These are phyloP conservation scores for Cephalopholis sonnerati DNA, from an alignment of 2,113 vertebrate genomes.

Conservation along the genomic window DNA sequence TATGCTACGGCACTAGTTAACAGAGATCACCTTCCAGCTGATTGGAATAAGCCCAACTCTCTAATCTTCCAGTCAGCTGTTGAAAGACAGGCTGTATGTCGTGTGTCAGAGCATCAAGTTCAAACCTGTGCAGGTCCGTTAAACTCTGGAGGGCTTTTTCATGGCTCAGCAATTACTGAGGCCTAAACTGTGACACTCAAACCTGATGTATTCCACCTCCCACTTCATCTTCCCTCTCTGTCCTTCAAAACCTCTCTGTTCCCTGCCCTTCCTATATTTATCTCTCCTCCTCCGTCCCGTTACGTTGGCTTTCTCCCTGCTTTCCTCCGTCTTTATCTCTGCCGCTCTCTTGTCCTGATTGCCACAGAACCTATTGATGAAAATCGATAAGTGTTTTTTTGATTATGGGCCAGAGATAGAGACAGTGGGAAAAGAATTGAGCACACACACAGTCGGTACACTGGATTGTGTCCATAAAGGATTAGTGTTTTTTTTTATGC, in stretches of 20 bases:
- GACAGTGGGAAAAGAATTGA: constrained; percentile 49
- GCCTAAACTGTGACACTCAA: constrained; percentile 59
- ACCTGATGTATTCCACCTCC: constrained; percentile 70
- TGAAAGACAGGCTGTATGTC: constrained; percentile 5
- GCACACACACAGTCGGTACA: neutral
- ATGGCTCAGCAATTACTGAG: constrained; percentile 62
- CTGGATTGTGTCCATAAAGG: constrained; percentile 40
- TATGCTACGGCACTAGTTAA: constrained; percentile 7
- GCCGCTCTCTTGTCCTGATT: constrained; percentile 47
- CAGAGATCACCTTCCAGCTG: constrained; percentile 48
- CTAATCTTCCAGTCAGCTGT: constrained; percentile 17
- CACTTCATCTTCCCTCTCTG: constrained; percentile 47
- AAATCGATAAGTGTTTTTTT: constrained; percentile 69
- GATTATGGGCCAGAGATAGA: constrained; percentile 56
- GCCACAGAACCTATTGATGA: constrained; percentile 69
- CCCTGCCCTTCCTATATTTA: constrained; percentile 50
- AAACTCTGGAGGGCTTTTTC: constrained; percentile 65
- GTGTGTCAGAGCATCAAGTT: constrained; percentile 39
- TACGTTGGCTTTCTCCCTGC: constrained; percentile 42
- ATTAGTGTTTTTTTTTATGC: constrained; percentile 51
- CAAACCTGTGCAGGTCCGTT: constrained; percentile 40
- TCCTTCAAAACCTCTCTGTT: constrained; percentile 66
- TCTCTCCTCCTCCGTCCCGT: constrained; percentile 29
- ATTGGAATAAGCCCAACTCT: constrained; percentile 17
- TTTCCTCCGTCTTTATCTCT: constrained; percentile 20